phyloP scores from a whole-genome alignment of 2,797 vertebrate genomes.

The Diglossa cyanea region DNA sequence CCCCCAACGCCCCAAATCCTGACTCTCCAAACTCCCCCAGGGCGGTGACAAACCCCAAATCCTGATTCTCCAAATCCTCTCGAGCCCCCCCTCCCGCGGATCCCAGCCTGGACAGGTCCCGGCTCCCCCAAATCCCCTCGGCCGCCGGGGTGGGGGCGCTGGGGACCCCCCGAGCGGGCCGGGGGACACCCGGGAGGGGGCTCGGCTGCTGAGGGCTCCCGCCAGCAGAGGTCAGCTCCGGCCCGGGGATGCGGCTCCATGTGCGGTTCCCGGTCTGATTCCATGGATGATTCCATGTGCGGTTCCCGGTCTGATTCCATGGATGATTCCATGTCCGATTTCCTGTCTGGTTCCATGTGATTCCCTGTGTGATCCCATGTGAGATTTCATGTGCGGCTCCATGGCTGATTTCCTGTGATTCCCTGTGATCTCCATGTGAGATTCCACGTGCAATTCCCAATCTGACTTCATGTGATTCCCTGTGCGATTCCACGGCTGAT shows the following conservation, averaged over 20 bases:
- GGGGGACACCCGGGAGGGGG: background rate
- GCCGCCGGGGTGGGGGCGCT: fast-evolving
- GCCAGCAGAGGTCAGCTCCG: constrained; percentile 52
- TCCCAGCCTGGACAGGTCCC: fast-evolving
- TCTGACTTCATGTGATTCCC: too few relatives aligned
- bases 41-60: background rate
- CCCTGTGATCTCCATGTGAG: background rate
- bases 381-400: too few relatives aligned
- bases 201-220: background rate
- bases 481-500: too few relatives aligned
- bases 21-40: too few relatives aligned
- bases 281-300: fast-evolving
- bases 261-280: background rate
- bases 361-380: too few relatives aligned
- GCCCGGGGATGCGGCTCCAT: background rate
- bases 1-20: background rate
- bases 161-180: background rate
- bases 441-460: background rate
- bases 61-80: too few relatives aligned
- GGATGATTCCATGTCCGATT: too few relatives aligned
- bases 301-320: background rate
- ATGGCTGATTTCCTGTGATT: background rate
- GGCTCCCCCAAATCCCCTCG: fast-evolving
- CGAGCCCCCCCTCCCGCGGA: too few relatives aligned
- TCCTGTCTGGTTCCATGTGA: fast-evolving